phyloP scores from a whole-genome alignment of 1,140 invertebrate species.

The Drosophila sp. region DNA sequence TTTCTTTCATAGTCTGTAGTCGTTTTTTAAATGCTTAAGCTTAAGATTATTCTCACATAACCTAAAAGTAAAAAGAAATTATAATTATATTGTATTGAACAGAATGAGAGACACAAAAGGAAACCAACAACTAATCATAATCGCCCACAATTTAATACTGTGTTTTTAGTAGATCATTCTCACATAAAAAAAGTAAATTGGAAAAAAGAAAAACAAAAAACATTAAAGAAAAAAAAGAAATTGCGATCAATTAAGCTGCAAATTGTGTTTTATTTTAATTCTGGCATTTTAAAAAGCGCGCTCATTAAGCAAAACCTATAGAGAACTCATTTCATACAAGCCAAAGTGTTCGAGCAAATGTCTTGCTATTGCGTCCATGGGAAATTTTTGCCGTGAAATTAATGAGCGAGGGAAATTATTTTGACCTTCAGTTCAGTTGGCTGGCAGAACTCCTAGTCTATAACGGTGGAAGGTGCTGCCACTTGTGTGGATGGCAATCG shows the following conservation, averaged over 20 bases:
- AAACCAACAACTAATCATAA: slow-evolving; percentile 55
- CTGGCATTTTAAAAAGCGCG: neutral
- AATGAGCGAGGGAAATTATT: too few relatives aligned
- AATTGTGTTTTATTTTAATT: slow-evolving; percentile 26
- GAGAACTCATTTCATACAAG: too few relatives aligned
- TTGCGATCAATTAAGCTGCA: slow-evolving; percentile 37
- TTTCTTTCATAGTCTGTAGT: slow-evolving; percentile 67
- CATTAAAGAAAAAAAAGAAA: slow-evolving; percentile 53
- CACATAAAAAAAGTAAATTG: slow-evolving; percentile 44
- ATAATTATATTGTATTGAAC: slow-evolving; percentile 24
- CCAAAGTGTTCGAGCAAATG: too few relatives aligned
- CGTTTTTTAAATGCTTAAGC: slow-evolving; percentile 79
- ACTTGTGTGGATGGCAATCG: neutral
- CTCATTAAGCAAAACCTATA: too few relatives aligned
- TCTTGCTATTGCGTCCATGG: too few relatives aligned
- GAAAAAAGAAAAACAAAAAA: slow-evolving; percentile 43
- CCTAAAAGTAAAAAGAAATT: slow-evolving; percentile 59
- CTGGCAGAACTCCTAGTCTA: too few relatives aligned
- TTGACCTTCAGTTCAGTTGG: too few relatives aligned
- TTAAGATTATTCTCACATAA: slow-evolving; percentile 78
- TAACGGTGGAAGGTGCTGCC: too few relatives aligned
- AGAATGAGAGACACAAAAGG: slow-evolving; percentile 35
- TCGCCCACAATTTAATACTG: slow-evolving; percentile 67
- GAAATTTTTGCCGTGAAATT: too few relatives aligned
- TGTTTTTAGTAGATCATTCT: slow-evolving; percentile 67